Conservation (phyloP, 2,113 vertebrate genomes). For the Rhea americana region DNA sequence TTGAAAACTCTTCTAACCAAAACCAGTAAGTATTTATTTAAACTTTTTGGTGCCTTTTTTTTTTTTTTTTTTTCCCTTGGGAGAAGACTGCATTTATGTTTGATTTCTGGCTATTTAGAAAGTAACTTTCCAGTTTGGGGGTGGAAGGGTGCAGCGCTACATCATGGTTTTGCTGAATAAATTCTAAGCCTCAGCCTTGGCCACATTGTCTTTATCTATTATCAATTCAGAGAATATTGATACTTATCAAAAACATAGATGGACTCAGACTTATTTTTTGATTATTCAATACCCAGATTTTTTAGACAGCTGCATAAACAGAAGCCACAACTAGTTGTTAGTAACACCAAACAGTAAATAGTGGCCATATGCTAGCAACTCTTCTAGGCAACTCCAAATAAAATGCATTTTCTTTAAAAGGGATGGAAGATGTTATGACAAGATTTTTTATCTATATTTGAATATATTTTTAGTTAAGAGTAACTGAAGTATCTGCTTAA, state of each 20-base stretch:
- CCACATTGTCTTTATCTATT: not conserved
- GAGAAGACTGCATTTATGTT: not conserved
- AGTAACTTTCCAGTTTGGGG: not conserved
- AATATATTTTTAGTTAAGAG: not conserved
- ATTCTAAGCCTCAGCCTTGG: not conserved
- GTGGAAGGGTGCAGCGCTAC: no score
- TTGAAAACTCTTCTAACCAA: not conserved
- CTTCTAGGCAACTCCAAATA: not conserved
- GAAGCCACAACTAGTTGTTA: not conserved
- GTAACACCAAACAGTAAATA: not conserved
- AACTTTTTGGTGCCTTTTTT: not conserved
- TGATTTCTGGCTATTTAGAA: not conserved
- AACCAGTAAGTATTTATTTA: not conserved
- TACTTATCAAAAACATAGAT: not conserved
- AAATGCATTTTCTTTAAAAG: not conserved
- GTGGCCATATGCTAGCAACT: not conserved
- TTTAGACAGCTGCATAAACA: not conserved
- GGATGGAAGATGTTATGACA: not conserved
- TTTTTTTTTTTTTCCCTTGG: not conserved
- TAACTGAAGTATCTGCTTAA: not conserved
- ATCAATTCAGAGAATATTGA: not conserved
- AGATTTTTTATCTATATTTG: not conserved
- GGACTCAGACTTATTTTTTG: not conserved
- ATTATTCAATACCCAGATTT: not conserved
- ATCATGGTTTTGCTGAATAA: not conserved